Evolutionary conservation across 2,797 vertebrate genomes (phyloP), one percentile per base, ranked within the genome.

Genomic region (Antrozous pallidus): DNA sequence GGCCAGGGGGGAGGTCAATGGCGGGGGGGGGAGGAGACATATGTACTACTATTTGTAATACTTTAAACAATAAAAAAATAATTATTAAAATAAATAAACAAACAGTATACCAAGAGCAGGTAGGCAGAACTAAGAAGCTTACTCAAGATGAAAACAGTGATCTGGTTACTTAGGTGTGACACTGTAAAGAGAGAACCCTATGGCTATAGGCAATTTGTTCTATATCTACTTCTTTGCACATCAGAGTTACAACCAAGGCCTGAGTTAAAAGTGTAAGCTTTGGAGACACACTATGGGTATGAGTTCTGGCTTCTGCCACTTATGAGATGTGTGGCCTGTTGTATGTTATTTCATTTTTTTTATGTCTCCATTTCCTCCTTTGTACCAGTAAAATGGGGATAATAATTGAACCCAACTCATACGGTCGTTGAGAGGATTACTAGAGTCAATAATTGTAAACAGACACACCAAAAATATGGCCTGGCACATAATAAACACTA

Each of bases 81-180:
- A n/a, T n/a, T n/a, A n/a, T n/a, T n/a, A n/a, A n/a, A n/a, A n/a
- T n/a, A n/a, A n/a, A n/a, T n/a, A n/a, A n/a, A n/a, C n/a, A n/a
- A 90, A 73, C 26, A 88, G 33, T 31, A 28, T 10, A 79, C 69
- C 47, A 79, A 73, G 67, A 61, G 24, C 67, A 51, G 61, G 61
- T 58, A 78, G 79, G 79, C 77, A 78, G 9, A 87, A 71, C n/a
- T 33, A 24, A 47, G 33, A 74, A 77, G 80, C 51, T 69, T 74
- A 70, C 79, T 69, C 38, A n/a, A 95, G 86, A 81, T 31, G 31
- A 85, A 87, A 92, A 51, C 51, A 88, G 74, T 4, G 51, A 83
- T 33, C 67, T 3, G 5, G 40, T 69, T 71, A 33, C 42, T 20
- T 63, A 42, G 49, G 38, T 73, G 40, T 5, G 17, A 24, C 49